Evolutionary conservation across 2,888 invertebrate genomes (phyloP).

Genomic region (Andrena chrysosceles): DNA sequence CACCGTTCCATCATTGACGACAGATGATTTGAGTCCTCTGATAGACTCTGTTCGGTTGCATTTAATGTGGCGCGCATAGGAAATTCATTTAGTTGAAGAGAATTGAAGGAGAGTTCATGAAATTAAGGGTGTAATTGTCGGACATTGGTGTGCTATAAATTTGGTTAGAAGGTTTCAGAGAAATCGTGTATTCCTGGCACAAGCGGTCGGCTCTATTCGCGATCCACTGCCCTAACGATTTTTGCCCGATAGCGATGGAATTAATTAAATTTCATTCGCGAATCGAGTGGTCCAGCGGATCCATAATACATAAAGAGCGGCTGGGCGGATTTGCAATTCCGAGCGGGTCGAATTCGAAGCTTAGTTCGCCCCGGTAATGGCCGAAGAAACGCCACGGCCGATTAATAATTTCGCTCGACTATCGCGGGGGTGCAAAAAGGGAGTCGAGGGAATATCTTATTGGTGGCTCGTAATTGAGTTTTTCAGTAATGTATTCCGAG

Average conservation of each 20-base stretch:
- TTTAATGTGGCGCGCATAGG: too few species aligned
- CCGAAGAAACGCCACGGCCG: slow-evolving; percentile 52
- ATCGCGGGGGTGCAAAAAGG: slow-evolving; percentile 35
- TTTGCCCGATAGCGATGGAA: slow-evolving; percentile 9
- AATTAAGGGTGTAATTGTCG: too few species aligned
- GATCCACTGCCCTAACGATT: slow-evolving; percentile 10
- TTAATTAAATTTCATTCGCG: slow-evolving; percentile 49
- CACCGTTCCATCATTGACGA: too few species aligned
- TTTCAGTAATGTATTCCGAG: slow-evolving; percentile 48
- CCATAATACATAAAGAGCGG: slow-evolving; percentile 58
- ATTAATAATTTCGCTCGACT: slow-evolving; percentile 56
- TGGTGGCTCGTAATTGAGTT: slow-evolving; percentile 53
- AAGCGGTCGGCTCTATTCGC: neutral
- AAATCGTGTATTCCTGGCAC: too few species aligned
- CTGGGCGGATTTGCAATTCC: slow-evolving; percentile 51
- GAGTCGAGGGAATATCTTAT: slow-evolving; percentile 31
- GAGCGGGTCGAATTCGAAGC: slow-evolving; percentile 29
- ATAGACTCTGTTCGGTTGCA: too few species aligned
- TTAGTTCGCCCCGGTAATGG: slow-evolving; percentile 51
- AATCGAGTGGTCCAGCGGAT: slow-evolving; percentile 39
- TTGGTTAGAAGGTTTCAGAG: too few species aligned
- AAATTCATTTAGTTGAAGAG: too few species aligned
- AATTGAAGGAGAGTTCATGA: too few species aligned
- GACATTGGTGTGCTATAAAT: too few species aligned
- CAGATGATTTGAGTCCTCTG: too few species aligned